Base-by-base conservation (phyloP, 2,888 invertebrate species). In the Chloromyia formosa region DNA sequence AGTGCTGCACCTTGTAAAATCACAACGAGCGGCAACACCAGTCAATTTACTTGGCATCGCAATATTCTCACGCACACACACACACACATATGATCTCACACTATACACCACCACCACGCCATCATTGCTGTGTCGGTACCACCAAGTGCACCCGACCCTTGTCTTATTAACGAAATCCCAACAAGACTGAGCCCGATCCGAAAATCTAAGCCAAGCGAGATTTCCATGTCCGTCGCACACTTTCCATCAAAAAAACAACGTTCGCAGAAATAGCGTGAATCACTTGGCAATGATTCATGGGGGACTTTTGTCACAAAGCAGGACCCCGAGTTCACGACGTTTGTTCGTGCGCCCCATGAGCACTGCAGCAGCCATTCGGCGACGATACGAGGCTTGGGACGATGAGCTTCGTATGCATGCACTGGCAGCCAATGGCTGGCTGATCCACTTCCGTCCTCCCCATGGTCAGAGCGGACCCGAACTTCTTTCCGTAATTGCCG, bases 141-240 rank as follows among this genome's bases (percentile, higher is more conserved):
- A 16, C 7, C 62, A 62, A 62, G 40, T 62, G 62, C 62, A 40
- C 62, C 40, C 62, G 62, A 16, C 62, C 62, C 62, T 49, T 49
- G 62, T 62, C 27, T 35, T 62, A 3, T 16, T 40, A 2, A 62
- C 62, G 16, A n/a, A 35, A 1, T 18, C 40, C n/a, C 23, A 27
- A 62, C 27, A 35, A 35, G 27, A 35, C 2, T 7, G 27, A 2
- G 27, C 16, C 40, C 62, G 4, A 40, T 40, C 40, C 23, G 9
- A 16, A 62, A 23, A 12, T 22, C 23, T n/a, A 23, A 3, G 49
- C 60, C 22, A 4, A 56, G 20, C 23, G 60, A 9, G 23, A 23
- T 14, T 60, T 56, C 23, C 23, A 60, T 5, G 60, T 23, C 60
- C 14, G 20, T n/a, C 60, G 23, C 60, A 23, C 23, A 23, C 23